Evolutionary conservation across 2,888 invertebrate genomes (phyloP).

Genomic region (Cheilosia impressa): DNA sequence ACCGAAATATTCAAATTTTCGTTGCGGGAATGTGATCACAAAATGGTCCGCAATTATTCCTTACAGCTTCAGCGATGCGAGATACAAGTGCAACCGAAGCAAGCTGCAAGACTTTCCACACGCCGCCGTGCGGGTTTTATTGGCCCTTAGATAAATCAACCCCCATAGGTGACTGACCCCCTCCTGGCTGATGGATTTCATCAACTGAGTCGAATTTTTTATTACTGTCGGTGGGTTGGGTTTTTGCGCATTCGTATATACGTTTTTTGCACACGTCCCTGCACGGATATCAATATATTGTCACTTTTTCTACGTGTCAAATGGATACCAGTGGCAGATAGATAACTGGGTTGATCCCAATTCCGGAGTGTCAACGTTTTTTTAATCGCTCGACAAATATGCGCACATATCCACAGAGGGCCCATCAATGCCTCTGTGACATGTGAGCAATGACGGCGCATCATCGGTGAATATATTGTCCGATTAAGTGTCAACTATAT

Average conservation of each 20-base stretch:
- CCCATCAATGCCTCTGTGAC: neutral
- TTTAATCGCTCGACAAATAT: slow-evolving; percentile 33
- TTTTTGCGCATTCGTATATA: neutral
- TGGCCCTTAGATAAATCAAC: neutral
- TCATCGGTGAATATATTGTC: neutral
- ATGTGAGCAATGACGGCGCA: neutral
- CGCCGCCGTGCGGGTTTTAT: neutral
- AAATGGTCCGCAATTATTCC: too few species aligned
- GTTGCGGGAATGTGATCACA: too few species aligned
- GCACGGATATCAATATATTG: slow-evolving; percentile 13
- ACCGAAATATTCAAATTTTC: too few species aligned
- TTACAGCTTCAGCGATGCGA: too few species aligned
- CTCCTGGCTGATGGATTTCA: slow-evolving; percentile 3
- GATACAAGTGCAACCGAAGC: too few species aligned
- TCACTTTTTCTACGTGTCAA: slow-evolving; percentile 12
- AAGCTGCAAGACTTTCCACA: too few species aligned
- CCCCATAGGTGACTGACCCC: neutral
- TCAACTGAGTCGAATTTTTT: slow-evolving; percentile 10
- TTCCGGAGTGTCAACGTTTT: slow-evolving; percentile 8
- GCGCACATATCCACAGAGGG: neutral
- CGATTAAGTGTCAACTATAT: neutral
- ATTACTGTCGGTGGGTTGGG: neutral
- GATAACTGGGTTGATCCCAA: slow-evolving; percentile 16
- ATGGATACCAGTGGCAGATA: neutral
- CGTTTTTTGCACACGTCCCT: slow-evolving; percentile 40